Percentiles rank a stretch among this genome's conserved stretches.
These are phyloP conservation scores for Anguilla marmorata DNA, from an alignment of 2,797 vertebrate genomes.

Conservation along the genomic window DNA sequence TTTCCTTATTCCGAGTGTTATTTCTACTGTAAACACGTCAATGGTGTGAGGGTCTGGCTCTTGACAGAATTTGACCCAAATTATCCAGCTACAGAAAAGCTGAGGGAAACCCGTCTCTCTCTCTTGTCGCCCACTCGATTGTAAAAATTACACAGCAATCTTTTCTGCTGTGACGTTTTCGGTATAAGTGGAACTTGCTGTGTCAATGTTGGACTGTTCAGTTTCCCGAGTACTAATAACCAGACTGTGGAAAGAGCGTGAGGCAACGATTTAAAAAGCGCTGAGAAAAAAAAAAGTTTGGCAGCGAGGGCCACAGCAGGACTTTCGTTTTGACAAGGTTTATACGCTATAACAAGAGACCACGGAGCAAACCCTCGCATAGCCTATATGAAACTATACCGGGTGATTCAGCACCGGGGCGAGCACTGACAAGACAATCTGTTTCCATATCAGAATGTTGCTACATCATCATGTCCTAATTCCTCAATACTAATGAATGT, in stretches of 20 bases:
- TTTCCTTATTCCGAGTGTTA: not conserved
- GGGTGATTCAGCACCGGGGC: constrained; percentile 26
- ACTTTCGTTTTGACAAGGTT: constrained; percentile 47
- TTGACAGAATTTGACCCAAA: not conserved
- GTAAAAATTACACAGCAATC: constrained; percentile 31
- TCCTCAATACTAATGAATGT: not conserved
- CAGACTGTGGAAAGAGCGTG: constrained; percentile 64
- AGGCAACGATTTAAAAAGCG: constrained; percentile 52
- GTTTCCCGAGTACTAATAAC: constrained; percentile 72
- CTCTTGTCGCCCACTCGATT: constrained; percentile 31
- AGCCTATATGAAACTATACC: constrained; percentile 18
- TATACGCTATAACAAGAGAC: not conserved
- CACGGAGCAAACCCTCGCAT: not conserved
- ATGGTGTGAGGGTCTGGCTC: not conserved
- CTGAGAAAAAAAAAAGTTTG: constrained; percentile 62
- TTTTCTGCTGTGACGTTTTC: constrained; percentile 23
- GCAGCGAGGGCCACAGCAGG: constrained; percentile 58
- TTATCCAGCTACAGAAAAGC: constrained; percentile 16
- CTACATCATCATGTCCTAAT: constrained; percentile 12
- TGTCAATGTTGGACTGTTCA: constrained; percentile 59
- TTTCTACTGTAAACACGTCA: not conserved
- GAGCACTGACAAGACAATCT: not conserved
- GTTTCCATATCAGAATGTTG: constrained; percentile 16
- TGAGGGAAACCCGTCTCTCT: constrained; percentile 31
- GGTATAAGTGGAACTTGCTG: constrained; percentile 63